These are phyloP conservation scores for Mormyrus iriodes DNA, from an alignment of 2,113 vertebrate species.

Conservation along the genomic window DNA sequence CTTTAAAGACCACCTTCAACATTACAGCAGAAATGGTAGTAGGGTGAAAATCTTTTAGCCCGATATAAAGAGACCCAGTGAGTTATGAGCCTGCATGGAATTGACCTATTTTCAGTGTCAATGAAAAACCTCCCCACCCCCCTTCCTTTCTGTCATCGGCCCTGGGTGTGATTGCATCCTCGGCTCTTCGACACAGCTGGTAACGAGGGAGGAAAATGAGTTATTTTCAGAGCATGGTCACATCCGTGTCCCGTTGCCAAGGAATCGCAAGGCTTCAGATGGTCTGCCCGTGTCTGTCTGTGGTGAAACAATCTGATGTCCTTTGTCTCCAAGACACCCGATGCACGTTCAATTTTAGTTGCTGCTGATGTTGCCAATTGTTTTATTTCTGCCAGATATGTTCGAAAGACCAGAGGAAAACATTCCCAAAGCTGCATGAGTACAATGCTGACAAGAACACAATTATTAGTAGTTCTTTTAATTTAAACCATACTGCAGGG, in stretches of 20 bases:
- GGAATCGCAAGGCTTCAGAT: background rate
- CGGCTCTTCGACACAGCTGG: background rate
- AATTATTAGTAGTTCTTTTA: background rate
- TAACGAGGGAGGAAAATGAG: conserved; percentile 12
- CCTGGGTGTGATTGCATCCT: background rate
- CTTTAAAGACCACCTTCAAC: background rate
- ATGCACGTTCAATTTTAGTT: background rate
- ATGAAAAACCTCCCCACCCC: background rate
- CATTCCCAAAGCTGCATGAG: background rate
- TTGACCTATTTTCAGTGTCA: conserved; percentile 8
- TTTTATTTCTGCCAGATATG: background rate
- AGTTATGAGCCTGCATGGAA: background rate
- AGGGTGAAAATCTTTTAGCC: background rate
- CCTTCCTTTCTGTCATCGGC: background rate
- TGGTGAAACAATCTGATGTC: background rate
- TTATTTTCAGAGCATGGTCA: background rate
- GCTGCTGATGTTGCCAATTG: background rate
- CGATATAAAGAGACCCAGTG: background rate
- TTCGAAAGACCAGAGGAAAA: background rate
- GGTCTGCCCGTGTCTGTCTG: background rate
- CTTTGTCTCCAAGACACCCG: background rate
- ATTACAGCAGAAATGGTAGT: background rate
- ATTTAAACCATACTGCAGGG: background rate
- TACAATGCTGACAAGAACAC: background rate
- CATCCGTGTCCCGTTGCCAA: background rate